These are phyloP conservation scores for Harmothoe impar DNA, from an alignment of 2,888 invertebrate genomes.

Conservation along the genomic window DNA sequence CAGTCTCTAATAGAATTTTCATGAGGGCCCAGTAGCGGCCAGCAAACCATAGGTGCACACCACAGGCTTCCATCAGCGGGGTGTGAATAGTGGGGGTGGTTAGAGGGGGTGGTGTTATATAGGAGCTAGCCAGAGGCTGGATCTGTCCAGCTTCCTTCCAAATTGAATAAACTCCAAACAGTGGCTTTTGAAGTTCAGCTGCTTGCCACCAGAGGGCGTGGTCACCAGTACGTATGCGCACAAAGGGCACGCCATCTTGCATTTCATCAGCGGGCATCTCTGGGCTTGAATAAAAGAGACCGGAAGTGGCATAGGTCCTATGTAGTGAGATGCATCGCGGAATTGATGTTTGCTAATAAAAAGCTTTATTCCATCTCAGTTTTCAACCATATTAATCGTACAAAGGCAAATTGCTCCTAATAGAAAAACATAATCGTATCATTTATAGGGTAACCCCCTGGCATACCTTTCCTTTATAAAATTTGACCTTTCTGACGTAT, in stretches of 20 bases:
- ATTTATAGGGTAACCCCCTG: too few relatives aligned
- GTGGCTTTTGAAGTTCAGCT: background rate
- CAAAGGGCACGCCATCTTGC: background rate
- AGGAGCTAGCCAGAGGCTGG: too few relatives aligned
- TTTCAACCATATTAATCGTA: too few relatives aligned
- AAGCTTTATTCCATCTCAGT: too few relatives aligned
- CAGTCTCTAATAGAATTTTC: conserved; percentile 33
- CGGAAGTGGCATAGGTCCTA: background rate
- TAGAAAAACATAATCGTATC: too few relatives aligned
- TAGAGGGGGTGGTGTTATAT: background rate
- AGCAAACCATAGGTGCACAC: background rate
- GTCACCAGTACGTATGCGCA: background rate
- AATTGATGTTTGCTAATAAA: too few relatives aligned
- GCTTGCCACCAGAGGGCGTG: background rate
- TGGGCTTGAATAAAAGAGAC: background rate
- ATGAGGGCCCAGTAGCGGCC: background rate
- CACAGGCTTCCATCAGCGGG: background rate
- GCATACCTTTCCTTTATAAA: too few relatives aligned
- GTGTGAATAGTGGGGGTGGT: background rate
- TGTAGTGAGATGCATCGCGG: too few relatives aligned
- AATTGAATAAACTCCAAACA: background rate
- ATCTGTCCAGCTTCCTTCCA: background rate
- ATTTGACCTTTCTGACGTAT: too few relatives aligned
- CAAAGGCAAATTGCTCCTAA: too few relatives aligned
- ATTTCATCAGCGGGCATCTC: background rate